Base-by-base conservation (phyloP, 2,888 invertebrate genomes). In the Julus scandinavius region DNA sequence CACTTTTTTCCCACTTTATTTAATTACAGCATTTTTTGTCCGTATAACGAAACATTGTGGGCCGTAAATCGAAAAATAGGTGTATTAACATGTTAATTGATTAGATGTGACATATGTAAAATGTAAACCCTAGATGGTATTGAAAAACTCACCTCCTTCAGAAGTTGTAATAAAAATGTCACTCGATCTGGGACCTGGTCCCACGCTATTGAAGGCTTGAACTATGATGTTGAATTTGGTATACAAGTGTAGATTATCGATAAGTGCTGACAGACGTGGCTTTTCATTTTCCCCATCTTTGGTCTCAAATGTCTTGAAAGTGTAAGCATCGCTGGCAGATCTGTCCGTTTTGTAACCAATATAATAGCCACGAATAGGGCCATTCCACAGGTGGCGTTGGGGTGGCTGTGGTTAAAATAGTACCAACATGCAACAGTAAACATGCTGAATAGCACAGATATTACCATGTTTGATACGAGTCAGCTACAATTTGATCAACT, bases 141-240 rank as follows among this genome's bases (percentile, higher is more conserved):
- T 54, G 17, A 1, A 54, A 54, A 17, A 54, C 85, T 45, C 86
- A 88, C 88, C 88, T 86, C 88, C 88, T 88, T 88, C 88, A 13
- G 63, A 72, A 7, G 88, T 88, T 15, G 72, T 41, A 11, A 88
- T 72, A 2, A 88, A 63, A 54, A 88, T 41, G 40, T 88, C 88
- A 20, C 41, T 85, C 11, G 88, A 88, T 41, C 40, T 88, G 9
- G 88, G 88, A 38, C 88, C 88, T 2, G n/a, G n/a, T 40, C 88
- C 88, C n/a, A 88, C 86, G 29, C 86, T 88, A 40, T 88, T 88
- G 58, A 88, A 88, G 15, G 88, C 86, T 63, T 85, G 86, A 15
- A 88, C 88, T 5, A 86, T 58, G 40, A 88, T 63, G 41, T n/a
- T 40, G 49, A 86, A 88, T 63, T 88, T 88, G 41, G 88, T 88